Evolutionary conservation across 2,113 vertebrate genomes (phyloP).

Genomic region (Antechinus stuartii): DNA sequence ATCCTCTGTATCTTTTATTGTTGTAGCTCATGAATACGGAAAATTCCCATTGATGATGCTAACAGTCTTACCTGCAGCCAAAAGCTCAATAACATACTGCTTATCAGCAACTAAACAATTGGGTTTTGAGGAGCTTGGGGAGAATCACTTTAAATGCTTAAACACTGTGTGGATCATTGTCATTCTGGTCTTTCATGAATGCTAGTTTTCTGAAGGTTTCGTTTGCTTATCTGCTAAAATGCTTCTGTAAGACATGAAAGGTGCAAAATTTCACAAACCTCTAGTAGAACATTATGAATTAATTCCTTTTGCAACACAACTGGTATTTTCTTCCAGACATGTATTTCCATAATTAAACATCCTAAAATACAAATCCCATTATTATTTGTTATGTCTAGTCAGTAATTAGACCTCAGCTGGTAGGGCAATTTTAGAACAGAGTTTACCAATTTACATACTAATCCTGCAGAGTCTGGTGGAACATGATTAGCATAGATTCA

Average conservation of each 20-base stretch:
- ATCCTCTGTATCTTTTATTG: constrained; percentile 39
- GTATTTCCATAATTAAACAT: constrained; percentile 76
- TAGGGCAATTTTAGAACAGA: constrained; percentile 82
- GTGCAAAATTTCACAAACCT: constrained; percentile 74
- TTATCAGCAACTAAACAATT: constrained; percentile 76
- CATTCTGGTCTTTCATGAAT: constrained; percentile 49
- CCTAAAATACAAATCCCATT: constrained; percentile 78
- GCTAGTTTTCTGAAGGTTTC: constrained; percentile 41
- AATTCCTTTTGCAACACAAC: constrained; percentile 65
- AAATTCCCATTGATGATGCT: constrained; percentile 70
- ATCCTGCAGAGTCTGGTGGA: constrained; percentile 83
- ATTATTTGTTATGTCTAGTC: constrained; percentile 82
- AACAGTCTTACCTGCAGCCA: constrained; percentile 46
- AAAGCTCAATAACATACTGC: constrained; percentile 71
- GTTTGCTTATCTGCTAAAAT: constrained; percentile 26
- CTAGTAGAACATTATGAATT: constrained; percentile 69
- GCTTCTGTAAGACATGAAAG: constrained; percentile 61
- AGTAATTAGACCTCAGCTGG: constrained; percentile 87
- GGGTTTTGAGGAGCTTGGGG: constrained; percentile 72
- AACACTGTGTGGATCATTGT: constrained; percentile 66
- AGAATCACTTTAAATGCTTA: constrained; percentile 67
- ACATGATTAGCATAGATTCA: constrained; percentile 82
- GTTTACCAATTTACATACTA: constrained; percentile 86
- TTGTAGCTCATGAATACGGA: constrained; percentile 70
- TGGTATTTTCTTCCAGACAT: constrained; percentile 73